These are phyloP conservation scores for Pocota personata DNA, from an alignment of 2,888 invertebrate genomes.

Conservation along the genomic window DNA sequence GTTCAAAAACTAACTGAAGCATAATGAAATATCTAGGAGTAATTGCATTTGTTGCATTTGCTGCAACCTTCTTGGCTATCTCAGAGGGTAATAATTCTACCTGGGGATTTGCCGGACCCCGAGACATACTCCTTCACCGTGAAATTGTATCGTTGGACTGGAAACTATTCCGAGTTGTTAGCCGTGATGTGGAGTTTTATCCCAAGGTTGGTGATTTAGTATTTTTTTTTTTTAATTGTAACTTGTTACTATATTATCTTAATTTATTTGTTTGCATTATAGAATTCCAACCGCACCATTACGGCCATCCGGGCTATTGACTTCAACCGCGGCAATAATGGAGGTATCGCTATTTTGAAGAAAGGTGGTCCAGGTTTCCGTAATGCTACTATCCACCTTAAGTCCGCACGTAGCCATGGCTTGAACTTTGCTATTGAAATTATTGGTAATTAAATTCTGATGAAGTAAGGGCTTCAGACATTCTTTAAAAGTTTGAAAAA, in stretches of 20 bases:
- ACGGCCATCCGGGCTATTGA: slow-evolving; percentile 45
- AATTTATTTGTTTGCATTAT: background rate
- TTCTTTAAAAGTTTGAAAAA: background rate
- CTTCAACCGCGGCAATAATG: slow-evolving; percentile 75
- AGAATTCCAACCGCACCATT: slow-evolving; percentile 58
- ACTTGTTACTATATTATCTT: background rate
- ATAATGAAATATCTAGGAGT: slow-evolving; percentile 58
- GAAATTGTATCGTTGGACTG: slow-evolving; percentile 51
- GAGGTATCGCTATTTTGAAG: slow-evolving; percentile 79
- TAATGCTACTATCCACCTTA: slow-evolving; percentile 80
- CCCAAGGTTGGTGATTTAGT: slow-evolving; percentile 28
- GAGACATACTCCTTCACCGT: slow-evolving; percentile 52
- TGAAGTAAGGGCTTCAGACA: background rate
- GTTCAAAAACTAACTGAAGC: background rate
- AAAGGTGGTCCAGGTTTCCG: slow-evolving; percentile 80
- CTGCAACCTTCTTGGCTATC: slow-evolving; percentile 41
- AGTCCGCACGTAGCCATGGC: slow-evolving; percentile 80
- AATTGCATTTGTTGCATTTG: slow-evolving; percentile 41
- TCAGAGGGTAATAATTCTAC: slow-evolving; percentile 36
- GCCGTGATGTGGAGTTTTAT: slow-evolving; percentile 52
- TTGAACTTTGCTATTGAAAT: slow-evolving; percentile 81
- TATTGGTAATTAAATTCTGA: slow-evolving; percentile 76
- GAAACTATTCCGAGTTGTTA: slow-evolving; percentile 63
- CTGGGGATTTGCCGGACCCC: slow-evolving; percentile 38
- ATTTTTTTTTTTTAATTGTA: background rate